These are phyloP conservation scores for Manis pentadactyla DNA, from an alignment of 2,797 vertebrate genomes.

Conservation along the genomic window DNA sequence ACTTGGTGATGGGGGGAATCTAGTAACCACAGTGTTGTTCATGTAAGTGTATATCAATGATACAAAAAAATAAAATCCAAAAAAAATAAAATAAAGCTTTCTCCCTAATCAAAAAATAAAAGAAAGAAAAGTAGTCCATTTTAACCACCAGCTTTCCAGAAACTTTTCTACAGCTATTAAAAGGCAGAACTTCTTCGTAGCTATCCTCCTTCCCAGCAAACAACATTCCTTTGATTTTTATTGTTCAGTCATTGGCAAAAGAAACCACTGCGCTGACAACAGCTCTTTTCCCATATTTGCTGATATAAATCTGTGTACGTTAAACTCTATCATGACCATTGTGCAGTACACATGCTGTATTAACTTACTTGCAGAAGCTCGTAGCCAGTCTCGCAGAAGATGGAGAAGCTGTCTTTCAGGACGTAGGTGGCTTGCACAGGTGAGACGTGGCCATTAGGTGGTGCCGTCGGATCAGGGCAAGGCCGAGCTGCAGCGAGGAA, in stretches of 20 bases:
- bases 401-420: conserved; percentile 75
- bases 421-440: conserved; percentile 79
- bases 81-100: too few species aligned
- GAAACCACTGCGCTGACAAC: not conserved
- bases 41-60: too few species aligned
- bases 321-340: fast-evolving
- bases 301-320: fast-evolving
- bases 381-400: conserved; percentile 74
- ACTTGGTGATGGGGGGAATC: too few species aligned
- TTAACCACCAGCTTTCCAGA: not conserved
- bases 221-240: not conserved
- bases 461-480: conserved; percentile 85
- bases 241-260: not conserved
- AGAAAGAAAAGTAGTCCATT: not conserved
- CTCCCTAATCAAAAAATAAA: too few species aligned
- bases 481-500: conserved; percentile 70
- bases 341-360: fast-evolving
- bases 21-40: too few species aligned
- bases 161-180: not conserved
- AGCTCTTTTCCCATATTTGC: not conserved
- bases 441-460: conserved; percentile 83
- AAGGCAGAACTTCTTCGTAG: not conserved
- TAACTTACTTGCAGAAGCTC: conserved; percentile 79
- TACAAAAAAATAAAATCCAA: too few species aligned
- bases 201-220: not conserved